A percentile compares a stretch with the other conserved stretches of the same genome.
Evolutionary conservation across 2,888 invertebrate species (phyloP).

Genomic region (Glyphotaelius pellucidus): DNA sequence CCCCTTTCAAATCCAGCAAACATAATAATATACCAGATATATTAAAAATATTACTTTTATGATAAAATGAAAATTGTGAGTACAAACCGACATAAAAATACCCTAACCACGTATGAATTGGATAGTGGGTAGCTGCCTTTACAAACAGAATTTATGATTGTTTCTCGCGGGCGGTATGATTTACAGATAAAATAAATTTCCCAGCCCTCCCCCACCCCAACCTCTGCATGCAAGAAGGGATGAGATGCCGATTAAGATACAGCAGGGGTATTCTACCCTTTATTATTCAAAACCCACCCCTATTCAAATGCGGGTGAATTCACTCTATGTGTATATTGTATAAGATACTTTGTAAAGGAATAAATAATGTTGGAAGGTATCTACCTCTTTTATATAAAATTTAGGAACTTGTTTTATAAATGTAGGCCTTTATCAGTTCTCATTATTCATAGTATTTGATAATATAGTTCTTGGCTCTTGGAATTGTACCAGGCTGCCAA

Average conservation of each 20-base stretch:
- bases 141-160: constrained; percentile 48
- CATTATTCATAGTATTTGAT: too few species aligned
- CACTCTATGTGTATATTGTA: neutral
- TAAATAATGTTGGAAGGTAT: neutral
- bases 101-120: neutral
- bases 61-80: neutral
- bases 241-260: constrained; percentile 57
- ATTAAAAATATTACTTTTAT: constrained; percentile 2
- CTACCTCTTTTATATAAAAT: neutral
- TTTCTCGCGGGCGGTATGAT: constrained; percentile 55
- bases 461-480: too few species aligned
- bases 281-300: constrained; percentile 50
- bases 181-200: constrained; percentile 59
- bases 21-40: neutral
- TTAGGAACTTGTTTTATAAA: too few species aligned
- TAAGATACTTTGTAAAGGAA: neutral
- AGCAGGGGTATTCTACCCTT: constrained; percentile 51
- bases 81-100: constrained; percentile 2
- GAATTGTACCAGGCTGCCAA: too few species aligned
- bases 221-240: constrained; percentile 34
- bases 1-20: neutral
- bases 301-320: constrained; percentile 39
- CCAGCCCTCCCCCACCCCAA: constrained; percentile 32
- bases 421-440: too few species aligned
- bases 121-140: constrained; percentile 6